Conservation (phyloP, 2,888 invertebrate genomes). For the Anodontia alba region DNA sequence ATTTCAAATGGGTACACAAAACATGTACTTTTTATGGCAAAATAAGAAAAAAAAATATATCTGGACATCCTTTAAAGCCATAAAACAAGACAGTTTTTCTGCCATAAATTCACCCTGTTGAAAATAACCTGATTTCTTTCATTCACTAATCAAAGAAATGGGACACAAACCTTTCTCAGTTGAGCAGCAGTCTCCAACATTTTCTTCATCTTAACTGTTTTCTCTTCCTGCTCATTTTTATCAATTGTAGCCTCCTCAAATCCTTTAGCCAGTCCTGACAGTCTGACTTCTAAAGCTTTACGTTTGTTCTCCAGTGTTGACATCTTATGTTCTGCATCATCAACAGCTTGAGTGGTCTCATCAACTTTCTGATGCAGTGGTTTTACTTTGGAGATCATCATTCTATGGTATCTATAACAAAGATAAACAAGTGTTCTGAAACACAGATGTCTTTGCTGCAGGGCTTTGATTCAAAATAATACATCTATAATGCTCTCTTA, state of each 20-base stretch:
- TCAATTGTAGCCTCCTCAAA: slow-evolving; percentile 85
- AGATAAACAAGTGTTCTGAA: too few relatives aligned
- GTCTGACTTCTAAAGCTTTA: slow-evolving; percentile 82
- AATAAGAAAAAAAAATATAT: too few relatives aligned
- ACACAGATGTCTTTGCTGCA: too few relatives aligned
- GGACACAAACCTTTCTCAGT: slow-evolving; percentile 76
- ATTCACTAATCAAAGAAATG: too few relatives aligned
- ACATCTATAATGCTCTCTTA: too few relatives aligned
- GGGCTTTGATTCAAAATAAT: too few relatives aligned
- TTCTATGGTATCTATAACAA: slow-evolving; percentile 81
- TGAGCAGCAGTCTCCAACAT: slow-evolving; percentile 83
- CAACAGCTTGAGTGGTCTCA: slow-evolving; percentile 83
- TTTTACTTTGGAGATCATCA: slow-evolving; percentile 84
- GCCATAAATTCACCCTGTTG: too few relatives aligned
- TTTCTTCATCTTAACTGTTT: slow-evolving; percentile 83
- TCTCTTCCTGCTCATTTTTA: slow-evolving; percentile 84
- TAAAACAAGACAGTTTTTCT: too few relatives aligned
- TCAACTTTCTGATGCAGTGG: slow-evolving; percentile 84
- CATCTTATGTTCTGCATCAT: slow-evolving; percentile 84
- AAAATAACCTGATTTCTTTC: too few relatives aligned
- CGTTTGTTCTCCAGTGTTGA: slow-evolving; percentile 82
- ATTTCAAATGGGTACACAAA: too few relatives aligned
- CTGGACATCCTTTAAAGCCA: too few relatives aligned
- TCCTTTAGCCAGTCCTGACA: slow-evolving; percentile 82
- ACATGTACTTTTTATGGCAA: too few relatives aligned